Evolutionary conservation across 2,113 vertebrate species (phyloP).

Genomic region (Trematomus loennbergii): DNA sequence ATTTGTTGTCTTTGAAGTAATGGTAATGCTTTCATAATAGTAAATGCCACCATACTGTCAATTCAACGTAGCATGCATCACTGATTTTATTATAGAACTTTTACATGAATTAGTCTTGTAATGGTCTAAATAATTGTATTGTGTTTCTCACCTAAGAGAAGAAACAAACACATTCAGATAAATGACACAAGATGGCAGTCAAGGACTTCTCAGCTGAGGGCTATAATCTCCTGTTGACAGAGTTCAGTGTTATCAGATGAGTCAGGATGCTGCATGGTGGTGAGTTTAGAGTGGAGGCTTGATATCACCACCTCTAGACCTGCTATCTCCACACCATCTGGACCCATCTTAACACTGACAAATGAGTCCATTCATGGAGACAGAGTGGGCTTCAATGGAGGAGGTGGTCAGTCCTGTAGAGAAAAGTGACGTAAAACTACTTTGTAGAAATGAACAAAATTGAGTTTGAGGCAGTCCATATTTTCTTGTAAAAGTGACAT

Average conservation of each 20-base stretch:
- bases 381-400: slow-evolving; percentile 33
- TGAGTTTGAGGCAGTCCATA: no score
- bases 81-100: not conserved
- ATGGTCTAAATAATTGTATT: not conserved
- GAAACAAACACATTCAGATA: not conserved
- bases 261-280: slow-evolving; percentile 18
- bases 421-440: not conserved
- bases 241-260: slow-evolving; percentile 60
- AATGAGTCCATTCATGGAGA: slow-evolving; percentile 37
- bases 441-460: not conserved
- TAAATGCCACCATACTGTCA: slow-evolving; percentile 7
- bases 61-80: not conserved
- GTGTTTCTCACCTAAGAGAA: not conserved
- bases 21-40: slow-evolving; percentile 17
- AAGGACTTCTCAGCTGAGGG: not conserved
- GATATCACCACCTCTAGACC: slow-evolving; percentile 38
- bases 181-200: slow-evolving; percentile 4
- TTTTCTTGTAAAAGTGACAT: no score
- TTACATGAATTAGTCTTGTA: not conserved
- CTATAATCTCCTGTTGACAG: slow-evolving; percentile 63
- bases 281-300: slow-evolving; percentile 32
- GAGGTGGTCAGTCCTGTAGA: slow-evolving; percentile 11
- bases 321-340: slow-evolving; percentile 41
- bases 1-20: slow-evolving; percentile 47
- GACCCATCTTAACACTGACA: slow-evolving; percentile 45